phyloP scores from a whole-genome alignment of 2,888 invertebrate species.

The Idaea straminata region DNA sequence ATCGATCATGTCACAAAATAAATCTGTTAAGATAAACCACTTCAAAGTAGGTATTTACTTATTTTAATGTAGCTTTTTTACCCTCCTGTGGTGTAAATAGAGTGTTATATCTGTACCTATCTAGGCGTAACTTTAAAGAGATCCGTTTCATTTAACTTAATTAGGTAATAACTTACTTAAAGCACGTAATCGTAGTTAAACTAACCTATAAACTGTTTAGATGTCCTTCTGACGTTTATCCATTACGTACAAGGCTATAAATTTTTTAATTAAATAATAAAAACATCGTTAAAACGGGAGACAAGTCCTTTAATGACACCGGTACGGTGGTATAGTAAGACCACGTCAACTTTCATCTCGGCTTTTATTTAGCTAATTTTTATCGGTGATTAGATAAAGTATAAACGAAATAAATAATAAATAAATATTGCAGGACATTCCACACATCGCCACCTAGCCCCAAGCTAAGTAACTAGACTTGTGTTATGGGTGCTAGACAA shows the following conservation, averaged over 20 bases:
- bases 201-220: neutral
- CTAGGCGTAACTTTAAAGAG: neutral
- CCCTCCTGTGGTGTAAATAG: neutral
- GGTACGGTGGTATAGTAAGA: conserved; percentile 12
- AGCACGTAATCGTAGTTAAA: neutral
- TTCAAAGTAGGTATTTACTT: neutral
- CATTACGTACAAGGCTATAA: conserved; percentile 21
- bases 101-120: too few species aligned
- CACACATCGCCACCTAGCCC: too few species aligned
- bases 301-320: neutral
- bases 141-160: neutral
- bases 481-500: too few species aligned
- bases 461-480: too few species aligned
- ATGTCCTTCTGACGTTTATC: conserved; percentile 21
- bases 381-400: too few species aligned
- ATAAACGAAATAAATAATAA: too few species aligned
- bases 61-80: neutral
- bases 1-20: too few species aligned
- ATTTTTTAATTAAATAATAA: conserved; percentile 30
- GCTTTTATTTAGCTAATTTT: neutral
- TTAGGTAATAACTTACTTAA: neutral
- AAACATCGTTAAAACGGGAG: conserved; percentile 29
- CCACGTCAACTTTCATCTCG: neutral
- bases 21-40: too few species aligned
- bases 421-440: too few species aligned